These are phyloP conservation scores for Lypha dubia DNA, from an alignment of 2,888 invertebrate genomes.

Conservation along the genomic window DNA sequence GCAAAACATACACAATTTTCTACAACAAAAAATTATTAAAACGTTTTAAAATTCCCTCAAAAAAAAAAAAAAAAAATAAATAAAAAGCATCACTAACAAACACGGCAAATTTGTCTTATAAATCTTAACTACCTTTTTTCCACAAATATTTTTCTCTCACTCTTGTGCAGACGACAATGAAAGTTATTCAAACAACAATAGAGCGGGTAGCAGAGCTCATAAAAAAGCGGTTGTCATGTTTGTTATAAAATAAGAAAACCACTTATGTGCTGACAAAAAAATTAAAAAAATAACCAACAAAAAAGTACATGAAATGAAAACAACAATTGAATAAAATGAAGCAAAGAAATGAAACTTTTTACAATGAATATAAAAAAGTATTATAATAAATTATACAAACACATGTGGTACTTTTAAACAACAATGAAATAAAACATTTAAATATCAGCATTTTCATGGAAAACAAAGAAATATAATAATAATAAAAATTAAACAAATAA, in stretches of 20 bases:
- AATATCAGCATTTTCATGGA: conserved; percentile 47
- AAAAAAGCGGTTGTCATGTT: conserved; percentile 62
- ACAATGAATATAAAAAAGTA: conserved; percentile 43
- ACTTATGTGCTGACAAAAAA: conserved; percentile 64
- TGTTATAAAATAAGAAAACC: conserved; percentile 67
- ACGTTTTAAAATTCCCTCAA: conserved; percentile 45
- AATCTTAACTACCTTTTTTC: conserved; percentile 18
- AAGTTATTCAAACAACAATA: conserved; percentile 6
- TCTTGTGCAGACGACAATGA: conserved; percentile 36
- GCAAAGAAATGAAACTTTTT: conserved; percentile 31
- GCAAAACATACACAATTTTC: conserved; percentile 3
- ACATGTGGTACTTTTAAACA: conserved; percentile 67
- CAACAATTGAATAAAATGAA: conserved; percentile 28
- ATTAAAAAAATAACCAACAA: conserved; percentile 4
- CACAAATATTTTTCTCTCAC: conserved; percentile 7
- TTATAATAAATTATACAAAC: conserved; percentile 69
- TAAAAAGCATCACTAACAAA: background rate
- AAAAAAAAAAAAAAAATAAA: no score
- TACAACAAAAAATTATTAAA: conserved; percentile 47
- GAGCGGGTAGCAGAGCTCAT: background rate
- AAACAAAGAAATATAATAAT: background rate
- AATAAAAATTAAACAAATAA: background rate
- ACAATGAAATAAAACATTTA: conserved; percentile 68
- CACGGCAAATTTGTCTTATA: background rate
- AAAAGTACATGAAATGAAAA: conserved; percentile 27